These are phyloP conservation scores for Pitta sordida DNA, from an alignment of 2,113 vertebrate species.

Conservation along the genomic window DNA sequence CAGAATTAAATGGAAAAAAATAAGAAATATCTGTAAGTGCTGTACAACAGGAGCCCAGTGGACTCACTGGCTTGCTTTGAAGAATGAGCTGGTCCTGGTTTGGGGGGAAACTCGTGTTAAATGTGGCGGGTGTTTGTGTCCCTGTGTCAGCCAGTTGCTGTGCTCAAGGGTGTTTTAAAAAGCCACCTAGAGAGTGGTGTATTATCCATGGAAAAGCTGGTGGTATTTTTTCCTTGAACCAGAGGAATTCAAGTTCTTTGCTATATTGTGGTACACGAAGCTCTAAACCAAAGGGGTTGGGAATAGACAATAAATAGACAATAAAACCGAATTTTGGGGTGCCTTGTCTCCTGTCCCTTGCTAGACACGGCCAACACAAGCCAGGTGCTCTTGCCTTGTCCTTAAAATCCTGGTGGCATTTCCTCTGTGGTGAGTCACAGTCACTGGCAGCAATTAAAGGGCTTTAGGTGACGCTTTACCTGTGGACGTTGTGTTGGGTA, in stretches of 20 bases:
- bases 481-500: fast-evolving
- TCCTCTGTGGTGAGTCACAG: background rate
- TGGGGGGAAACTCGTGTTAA: background rate
- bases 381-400: background rate
- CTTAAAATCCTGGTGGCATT: no score
- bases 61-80: background rate
- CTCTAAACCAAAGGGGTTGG: background rate
- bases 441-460: background rate
- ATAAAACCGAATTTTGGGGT: background rate
- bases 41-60: background rate
- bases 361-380: background rate
- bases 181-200: fast-evolving
- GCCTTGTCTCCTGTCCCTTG: background rate
- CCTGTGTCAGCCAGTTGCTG: background rate
- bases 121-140: background rate
- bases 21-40: background rate
- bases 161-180: background rate
- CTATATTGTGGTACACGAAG: background rate
- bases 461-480: fast-evolving
- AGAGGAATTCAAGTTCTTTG: background rate
- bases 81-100: background rate
- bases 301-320: background rate
- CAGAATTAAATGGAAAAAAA: background rate
- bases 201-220: no score
- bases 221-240: background rate